Evolutionary conservation across 2,797 vertebrate genomes (phyloP), one percentile per base, ranked within the genome.

Genomic region (Poeciliopsis gracilis): DNA sequence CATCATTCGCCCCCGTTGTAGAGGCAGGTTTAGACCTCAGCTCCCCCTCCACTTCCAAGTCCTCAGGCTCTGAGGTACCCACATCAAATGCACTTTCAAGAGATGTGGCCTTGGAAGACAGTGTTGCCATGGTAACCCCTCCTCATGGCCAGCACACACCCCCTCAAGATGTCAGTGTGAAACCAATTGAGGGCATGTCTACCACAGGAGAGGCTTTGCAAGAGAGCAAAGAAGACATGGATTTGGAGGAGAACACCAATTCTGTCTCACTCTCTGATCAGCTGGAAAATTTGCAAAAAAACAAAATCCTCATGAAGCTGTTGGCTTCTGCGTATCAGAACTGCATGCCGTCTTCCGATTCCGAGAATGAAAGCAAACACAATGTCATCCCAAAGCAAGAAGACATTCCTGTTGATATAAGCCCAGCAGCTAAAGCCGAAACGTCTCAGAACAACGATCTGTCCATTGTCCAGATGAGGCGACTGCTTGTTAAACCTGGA

Each of bases 311-410:
- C 30, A 95, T 96, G 92, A 95, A 94, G 80, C 49, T 96, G 73
- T 49, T 96, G 41, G 95, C 95, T 12, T 94, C 95, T 12, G 94
- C 94, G 0, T 95, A 96, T 84, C 94, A 93, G 91, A 94, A 91
- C 49, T 82, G 77, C 10, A 90, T 88, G 46, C 81, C 91, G 6
- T 72, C 79, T 30, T n/a, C 74, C 59, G 84, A 80, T 36, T 66
- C 80, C 63, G 73, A 28, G 20, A 76, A 38, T 78, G 72, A 85
- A 33, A 87, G 69, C 10, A 47, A 88, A 51, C 78, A 86, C 6
- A 67, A 43, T 0, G 45, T 91, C 5, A 77, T 80, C 12, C 91
- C 91, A 18, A 94, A 95, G 87, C 89, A 88, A 53, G 93, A 95
- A 84, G 80, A 77, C 23, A 72, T 92, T 61, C 90, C 92, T 2